phyloP scores from a whole-genome alignment of 2,888 invertebrate species.

The Aporophyla lueneburgensis region DNA sequence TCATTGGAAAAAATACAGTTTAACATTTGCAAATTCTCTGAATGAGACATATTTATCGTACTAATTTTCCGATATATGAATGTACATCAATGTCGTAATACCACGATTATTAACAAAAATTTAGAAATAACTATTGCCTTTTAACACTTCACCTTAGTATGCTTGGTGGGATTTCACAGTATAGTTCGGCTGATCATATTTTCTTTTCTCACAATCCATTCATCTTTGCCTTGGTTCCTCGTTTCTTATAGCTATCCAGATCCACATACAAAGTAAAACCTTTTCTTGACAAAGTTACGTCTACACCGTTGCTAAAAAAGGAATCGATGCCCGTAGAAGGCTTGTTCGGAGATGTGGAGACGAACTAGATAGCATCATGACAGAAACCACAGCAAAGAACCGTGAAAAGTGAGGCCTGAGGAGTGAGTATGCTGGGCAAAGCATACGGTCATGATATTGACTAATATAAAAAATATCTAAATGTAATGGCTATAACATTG shows the following conservation, averaged over 20 bases:
- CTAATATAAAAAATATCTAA: neutral
- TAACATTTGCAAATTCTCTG: slow-evolving; percentile 14
- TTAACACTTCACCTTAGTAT: neutral
- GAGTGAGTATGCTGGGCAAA: too few species aligned
- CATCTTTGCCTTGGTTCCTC: neutral
- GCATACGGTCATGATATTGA: neutral
- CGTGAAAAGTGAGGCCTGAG: neutral
- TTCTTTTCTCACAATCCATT: neutral
- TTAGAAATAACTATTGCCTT: neutral
- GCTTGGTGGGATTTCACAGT: neutral
- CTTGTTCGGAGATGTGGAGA: neutral
- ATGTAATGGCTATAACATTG: neutral
- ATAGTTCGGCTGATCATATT: neutral
- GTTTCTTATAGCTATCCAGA: neutral
- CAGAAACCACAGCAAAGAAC: neutral
- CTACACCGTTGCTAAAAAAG: neutral
- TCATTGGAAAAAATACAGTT: slow-evolving; percentile 37
- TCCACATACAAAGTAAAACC: neutral
- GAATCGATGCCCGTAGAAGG: neutral
- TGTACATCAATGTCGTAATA: slow-evolving; percentile 5
- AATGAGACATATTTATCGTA: neutral
- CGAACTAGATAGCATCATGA: neutral
- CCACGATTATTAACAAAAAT: neutral
- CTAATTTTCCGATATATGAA: neutral
- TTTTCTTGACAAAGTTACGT: neutral